Base-by-base conservation (phyloP, 2,797 vertebrate genomes). In the Anomalospiza imberbis region DNA sequence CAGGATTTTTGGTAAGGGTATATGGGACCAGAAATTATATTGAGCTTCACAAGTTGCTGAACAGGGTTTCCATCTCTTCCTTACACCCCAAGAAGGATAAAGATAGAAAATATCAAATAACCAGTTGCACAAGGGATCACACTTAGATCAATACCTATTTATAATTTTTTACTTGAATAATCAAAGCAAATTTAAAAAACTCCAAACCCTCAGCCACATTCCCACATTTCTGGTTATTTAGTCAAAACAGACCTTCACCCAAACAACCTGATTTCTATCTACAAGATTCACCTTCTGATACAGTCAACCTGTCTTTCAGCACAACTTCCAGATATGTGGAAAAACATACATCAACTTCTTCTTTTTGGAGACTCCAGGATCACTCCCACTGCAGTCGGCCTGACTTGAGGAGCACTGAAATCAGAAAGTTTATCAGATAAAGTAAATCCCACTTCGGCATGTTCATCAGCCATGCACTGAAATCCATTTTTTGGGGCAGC, bases 401-500 rank as follows among this genome's bases (percentile, higher is more conserved):
- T 50, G 42, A 44, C 13, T 6, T 15, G 8, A 71, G 29, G 4
- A 60, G 9, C 19, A 13, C 11, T 3, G 2, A 42, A 62, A 89
- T 21, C 48, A 50, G 4, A 8, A 74, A 54, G 8, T 9, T 45
- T 19, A 38, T n/a, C 36, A 44, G 24, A 32, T 0, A 54, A 16
- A 79, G 13, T 7, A 91, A 87, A 73, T 18, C 6, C 26, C 40
- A 6, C 9, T 61, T 68, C 4, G 2, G 7, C 1, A 3, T 1
- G 1, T 12, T 24, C 24, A 22, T 6, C 11, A 66, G 17, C 22
- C 19, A 5, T 2, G 4, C 9, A 26, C 25, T 13, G 13, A 61
- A 86, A 38, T 7, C 19, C 15, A 5, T 44, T 61, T 84, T 9
- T 11, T 1, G 0, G 6, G 7, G 12, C 1, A 2, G 28, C 44